A percentile compares a stretch with the other conserved stretches of the same genome.
Conservation (phyloP, 2,888 invertebrate genomes). For the Acheta domesticus region DNA sequence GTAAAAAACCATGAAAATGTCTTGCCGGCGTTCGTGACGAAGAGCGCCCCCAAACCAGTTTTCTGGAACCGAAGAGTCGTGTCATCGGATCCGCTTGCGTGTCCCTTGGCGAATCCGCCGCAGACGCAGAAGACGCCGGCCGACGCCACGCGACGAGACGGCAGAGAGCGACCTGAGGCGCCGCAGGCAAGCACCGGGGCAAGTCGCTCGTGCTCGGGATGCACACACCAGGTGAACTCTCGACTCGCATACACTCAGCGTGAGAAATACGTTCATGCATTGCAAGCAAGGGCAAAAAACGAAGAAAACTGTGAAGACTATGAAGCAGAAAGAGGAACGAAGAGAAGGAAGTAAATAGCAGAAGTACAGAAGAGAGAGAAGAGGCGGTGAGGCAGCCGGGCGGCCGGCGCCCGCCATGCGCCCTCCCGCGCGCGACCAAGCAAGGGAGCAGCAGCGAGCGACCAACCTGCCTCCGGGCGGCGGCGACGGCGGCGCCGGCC, state of each 20-base stretch:
- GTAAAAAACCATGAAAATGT: no score
- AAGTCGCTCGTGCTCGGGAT: neutral
- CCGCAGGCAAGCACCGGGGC: neutral
- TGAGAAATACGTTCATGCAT: constrained; percentile 1
- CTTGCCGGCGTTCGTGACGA: no score
- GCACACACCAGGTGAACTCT: neutral
- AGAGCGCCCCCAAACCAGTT: no score
- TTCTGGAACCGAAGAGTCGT: no score
- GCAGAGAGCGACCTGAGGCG: neutral
- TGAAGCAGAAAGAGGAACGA: neutral
- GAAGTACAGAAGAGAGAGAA: constrained; percentile 1
- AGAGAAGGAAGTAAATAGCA: constrained; percentile 8
- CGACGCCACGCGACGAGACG: no score
- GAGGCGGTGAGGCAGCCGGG: neutral
- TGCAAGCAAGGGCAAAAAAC: constrained; percentile 18
- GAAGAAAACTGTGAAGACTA: neutral
- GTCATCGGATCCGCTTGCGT: no score
- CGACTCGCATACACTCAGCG: constrained; percentile 7
- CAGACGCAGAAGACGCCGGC: no score
- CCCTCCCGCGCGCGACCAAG: neutral
- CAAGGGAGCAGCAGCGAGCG: neutral
- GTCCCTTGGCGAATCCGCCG: no score
- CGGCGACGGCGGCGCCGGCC: neutral
- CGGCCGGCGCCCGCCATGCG: neutral
- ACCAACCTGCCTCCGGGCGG: no score